A percentile compares a stretch with the other conserved stretches of the same genome.
These are phyloP conservation scores for Cathartes aura DNA, from an alignment of 2,113 vertebrate species.

Conservation along the genomic window DNA sequence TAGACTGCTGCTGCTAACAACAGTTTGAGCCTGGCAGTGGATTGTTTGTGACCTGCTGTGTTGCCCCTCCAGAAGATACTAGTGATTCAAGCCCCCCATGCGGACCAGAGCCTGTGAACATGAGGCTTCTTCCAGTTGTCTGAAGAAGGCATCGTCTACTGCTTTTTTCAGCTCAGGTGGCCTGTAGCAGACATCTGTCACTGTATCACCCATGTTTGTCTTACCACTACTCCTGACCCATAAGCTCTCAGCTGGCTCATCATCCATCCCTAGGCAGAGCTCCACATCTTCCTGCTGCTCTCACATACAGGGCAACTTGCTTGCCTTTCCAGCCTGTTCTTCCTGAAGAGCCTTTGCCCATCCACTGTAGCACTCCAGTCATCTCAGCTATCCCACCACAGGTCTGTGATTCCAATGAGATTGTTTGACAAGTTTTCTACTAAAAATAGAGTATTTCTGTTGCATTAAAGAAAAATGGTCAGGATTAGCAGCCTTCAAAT, in stretches of 20 bases:
- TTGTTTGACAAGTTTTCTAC: neutral
- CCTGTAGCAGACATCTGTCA: neutral
- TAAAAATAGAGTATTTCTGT: neutral
- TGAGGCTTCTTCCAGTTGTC: neutral
- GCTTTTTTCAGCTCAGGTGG: neutral
- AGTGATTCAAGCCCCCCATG: neutral
- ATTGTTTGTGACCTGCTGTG: neutral
- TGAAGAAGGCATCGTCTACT: neutral
- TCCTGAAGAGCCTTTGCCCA: neutral
- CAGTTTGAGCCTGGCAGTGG: neutral
- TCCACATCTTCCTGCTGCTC: neutral
- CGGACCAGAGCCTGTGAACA: rapidly evolving
- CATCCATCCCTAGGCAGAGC: neutral
- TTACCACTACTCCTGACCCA: neutral
- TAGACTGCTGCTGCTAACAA: neutral
- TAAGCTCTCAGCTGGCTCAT: neutral
- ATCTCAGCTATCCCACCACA: neutral
- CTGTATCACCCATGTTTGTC: neutral
- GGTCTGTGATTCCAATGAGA: neutral
- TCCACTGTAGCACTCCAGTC: neutral
- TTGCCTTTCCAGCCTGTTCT: neutral
- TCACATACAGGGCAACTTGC: neutral
- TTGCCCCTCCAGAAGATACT: neutral
- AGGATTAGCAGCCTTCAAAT: neutral
- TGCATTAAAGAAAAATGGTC: neutral